These are phyloP conservation scores for Thymelicus sylvestris DNA, from an alignment of 2,888 invertebrate species.

Conservation along the genomic window DNA sequence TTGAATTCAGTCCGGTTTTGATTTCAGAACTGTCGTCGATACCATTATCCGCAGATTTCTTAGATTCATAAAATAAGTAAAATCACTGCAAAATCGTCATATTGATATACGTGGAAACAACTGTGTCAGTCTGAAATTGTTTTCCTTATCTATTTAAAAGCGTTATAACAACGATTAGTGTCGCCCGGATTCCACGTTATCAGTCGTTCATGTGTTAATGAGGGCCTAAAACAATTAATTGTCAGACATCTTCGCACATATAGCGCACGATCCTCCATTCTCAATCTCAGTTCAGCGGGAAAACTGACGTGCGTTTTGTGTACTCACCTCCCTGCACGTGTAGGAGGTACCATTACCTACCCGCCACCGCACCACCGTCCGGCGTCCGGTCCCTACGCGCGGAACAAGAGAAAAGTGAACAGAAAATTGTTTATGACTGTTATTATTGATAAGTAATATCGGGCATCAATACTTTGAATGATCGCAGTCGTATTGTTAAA, in stretches of 20 bases:
- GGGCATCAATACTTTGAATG: not conserved
- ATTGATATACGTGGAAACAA: conserved; percentile 9
- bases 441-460: conserved; percentile 2
- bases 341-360: not conserved
- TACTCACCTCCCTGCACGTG: too few species aligned
- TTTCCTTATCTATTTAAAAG: conserved; percentile 41
- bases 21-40: too few species aligned
- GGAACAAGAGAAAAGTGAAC: not conserved
- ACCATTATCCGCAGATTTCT: too few species aligned
- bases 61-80: too few species aligned
- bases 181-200: conserved; percentile 46
- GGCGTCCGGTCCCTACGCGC: not conserved
- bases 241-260: conserved; percentile 39
- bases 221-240: conserved; percentile 49
- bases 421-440: not conserved
- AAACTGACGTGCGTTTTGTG: conserved; percentile 6
- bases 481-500: not conserved
- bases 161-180: conserved; percentile 44
- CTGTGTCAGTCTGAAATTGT: conserved; percentile 28
- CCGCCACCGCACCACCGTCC: too few species aligned
- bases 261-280: conserved; percentile 36
- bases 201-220: conserved; percentile 52
- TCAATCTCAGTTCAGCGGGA: conserved; percentile 39
- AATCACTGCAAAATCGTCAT: not conserved
- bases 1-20: too few species aligned